These are phyloP conservation scores for Pyralis farinalis DNA, from an alignment of 2,888 invertebrate genomes.

Conservation along the genomic window DNA sequence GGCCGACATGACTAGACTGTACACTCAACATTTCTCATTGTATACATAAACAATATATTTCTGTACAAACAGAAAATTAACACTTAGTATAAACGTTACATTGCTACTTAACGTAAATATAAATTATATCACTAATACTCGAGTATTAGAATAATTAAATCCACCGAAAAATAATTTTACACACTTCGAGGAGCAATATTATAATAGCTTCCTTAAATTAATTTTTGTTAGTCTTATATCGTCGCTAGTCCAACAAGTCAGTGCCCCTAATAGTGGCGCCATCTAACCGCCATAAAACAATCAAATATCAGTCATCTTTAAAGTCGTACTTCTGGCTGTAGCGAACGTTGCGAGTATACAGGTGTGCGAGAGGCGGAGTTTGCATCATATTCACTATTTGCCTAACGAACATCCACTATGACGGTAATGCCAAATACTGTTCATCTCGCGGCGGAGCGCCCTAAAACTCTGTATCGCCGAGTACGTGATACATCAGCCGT, in stretches of 20 bases:
- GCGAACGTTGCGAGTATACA: constrained; percentile 17
- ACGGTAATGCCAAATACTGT: constrained; percentile 20
- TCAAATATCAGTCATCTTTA: constrained; percentile 33
- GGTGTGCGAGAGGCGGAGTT: constrained; percentile 12
- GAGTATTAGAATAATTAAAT: constrained; percentile 78
- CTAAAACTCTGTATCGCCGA: constrained; percentile 87
- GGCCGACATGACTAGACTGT: constrained; percentile 77
- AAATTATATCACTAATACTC: constrained; percentile 77
- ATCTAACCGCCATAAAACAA: constrained; percentile 42
- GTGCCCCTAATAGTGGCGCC: constrained; percentile 41
- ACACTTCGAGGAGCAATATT: constrained; percentile 66
- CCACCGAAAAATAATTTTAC: constrained; percentile 74
- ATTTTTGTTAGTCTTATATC: constrained; percentile 70
- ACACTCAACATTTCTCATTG: constrained; percentile 75
- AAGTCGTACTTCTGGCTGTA: constrained; percentile 13
- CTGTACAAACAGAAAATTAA: constrained; percentile 76
- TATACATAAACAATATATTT: constrained; percentile 71
- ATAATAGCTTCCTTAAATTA: constrained; percentile 62
- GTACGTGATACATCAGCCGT: constrained; percentile 94
- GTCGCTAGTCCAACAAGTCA: constrained; percentile 55
- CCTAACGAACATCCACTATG: constrained; percentile 27
- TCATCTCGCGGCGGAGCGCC: constrained; percentile 14
- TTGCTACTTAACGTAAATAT: constrained; percentile 74
- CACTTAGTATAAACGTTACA: constrained; percentile 74
- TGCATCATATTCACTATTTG: constrained; percentile 16